phyloP scores from a whole-genome alignment of 2,113 vertebrate species.

The Rutilus rutilus region DNA sequence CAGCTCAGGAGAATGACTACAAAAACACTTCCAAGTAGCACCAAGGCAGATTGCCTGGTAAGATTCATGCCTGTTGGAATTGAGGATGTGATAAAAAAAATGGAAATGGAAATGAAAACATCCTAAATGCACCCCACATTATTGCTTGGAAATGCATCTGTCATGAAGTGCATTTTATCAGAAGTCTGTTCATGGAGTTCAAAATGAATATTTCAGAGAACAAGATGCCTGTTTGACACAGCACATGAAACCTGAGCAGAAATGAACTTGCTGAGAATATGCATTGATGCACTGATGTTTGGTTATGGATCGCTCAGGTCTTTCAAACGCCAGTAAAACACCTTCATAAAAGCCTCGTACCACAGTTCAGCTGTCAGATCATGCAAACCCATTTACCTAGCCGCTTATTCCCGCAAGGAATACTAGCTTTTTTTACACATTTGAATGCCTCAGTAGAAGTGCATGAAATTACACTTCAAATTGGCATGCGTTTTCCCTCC shows the following conservation, averaged over 20 bases:
- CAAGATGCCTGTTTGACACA: neutral
- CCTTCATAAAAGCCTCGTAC: neutral
- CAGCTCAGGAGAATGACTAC: neutral
- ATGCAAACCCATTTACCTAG: slow-evolving; percentile 8
- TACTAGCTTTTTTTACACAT: slow-evolving; percentile 22
- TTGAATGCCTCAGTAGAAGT: slow-evolving; percentile 10
- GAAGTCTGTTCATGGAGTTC: neutral
- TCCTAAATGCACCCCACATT: neutral
- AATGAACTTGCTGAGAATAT: neutral
- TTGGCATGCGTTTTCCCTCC: neutral
- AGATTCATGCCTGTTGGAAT: slow-evolving; percentile 8
- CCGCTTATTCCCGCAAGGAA: neutral
- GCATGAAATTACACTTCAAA: slow-evolving; percentile 35
- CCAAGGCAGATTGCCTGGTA: neutral
- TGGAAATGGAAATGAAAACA: neutral
- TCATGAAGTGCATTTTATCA: neutral
- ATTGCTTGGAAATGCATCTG: slow-evolving; percentile 16
- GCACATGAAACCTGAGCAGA: neutral
- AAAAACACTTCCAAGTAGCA: neutral
- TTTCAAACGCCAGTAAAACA: neutral
- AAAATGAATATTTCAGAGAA: neutral
- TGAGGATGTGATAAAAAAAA: neutral
- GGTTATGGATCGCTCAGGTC: neutral
- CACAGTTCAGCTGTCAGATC: slow-evolving; percentile 22
- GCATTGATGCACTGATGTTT: slow-evolving; percentile 13